A percentile compares a stretch with the other conserved stretches of the same genome.
Evolutionary conservation across 2,113 vertebrate genomes (phyloP).

Genomic region (Dromaius novaehollandiae): DNA sequence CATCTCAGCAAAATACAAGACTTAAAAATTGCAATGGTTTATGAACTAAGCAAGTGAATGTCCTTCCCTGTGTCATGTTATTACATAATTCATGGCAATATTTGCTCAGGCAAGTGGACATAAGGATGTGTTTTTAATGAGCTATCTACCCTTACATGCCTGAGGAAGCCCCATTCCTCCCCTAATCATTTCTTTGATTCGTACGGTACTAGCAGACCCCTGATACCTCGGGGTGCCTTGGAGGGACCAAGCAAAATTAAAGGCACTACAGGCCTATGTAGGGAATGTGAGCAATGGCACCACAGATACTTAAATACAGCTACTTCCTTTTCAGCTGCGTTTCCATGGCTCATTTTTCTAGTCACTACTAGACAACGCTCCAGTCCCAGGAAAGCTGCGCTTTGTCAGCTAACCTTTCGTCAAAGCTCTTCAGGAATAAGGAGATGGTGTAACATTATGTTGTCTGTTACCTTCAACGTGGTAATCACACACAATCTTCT

Average conservation of each 20-base stretch:
- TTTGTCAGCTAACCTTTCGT: neutral
- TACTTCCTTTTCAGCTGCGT: neutral
- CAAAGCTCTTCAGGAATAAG: neutral
- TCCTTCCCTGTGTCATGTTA: neutral
- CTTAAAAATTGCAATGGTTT: rapidly evolving
- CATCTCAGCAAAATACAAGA: neutral
- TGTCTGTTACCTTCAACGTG: neutral
- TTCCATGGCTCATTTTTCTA: neutral
- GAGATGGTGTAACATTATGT: neutral
- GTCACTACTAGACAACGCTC: neutral
- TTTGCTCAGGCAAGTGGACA: neutral
- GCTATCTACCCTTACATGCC: neutral
- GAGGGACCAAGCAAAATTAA: neutral
- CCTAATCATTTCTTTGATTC: neutral
- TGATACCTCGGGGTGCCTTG: rapidly evolving
- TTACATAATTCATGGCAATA: neutral
- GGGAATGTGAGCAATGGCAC: neutral
- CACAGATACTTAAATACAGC: neutral
- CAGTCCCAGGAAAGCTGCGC: neutral
- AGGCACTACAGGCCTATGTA: neutral
- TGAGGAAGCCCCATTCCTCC: neutral
- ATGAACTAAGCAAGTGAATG: neutral
- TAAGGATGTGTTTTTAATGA: neutral
- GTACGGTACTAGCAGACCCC: neutral
- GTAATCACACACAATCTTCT: neutral